Base-by-base conservation (phyloP, 2,113 vertebrate genomes). In the Jaculus jaculus region DNA sequence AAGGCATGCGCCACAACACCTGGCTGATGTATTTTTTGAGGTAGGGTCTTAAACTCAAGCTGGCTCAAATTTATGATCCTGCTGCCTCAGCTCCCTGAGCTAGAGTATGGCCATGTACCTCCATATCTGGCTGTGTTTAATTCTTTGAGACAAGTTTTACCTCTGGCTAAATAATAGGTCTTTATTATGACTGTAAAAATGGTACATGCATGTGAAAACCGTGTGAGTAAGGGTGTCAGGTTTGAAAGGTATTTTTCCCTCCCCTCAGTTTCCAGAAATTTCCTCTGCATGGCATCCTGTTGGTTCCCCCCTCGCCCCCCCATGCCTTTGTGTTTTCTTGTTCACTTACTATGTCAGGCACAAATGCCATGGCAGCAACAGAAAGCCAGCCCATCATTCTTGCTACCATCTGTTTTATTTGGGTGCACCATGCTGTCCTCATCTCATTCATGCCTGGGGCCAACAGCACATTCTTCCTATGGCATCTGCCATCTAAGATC, bases 391-490 rank as follows among this genome's bases (percentile, higher is more conserved):
- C 23, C 34, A 3, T 12, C 6, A 21, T 8, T 3, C 26, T 1
- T 1, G 65, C 30, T 18, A 17, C 13, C 21, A 11, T 37, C 15
- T 32, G 63, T 78, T 47, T 17, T 60, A n/a, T 66, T 74, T 63
- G 32, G 39, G 32, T 30, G 28, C 66, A 21, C 39, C 60, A 16
- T 0, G 5, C 0, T 7, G 13, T 30, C 7, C 58, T 34, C 61
- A 28, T 5, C 20, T 39, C 7, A 39, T 34, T n/a, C 75, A 16
- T 0, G 12, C 58, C 72, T 12, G 6, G 24, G 34, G 69, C 74
- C 3, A 5, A 21, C 2, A 30, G 60, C 7, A 15, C 6, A 0
- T 23, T n/a, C 23, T 78, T 42, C 0, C 0, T 21, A 18, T 24
- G 3, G n/a, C 23, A 28, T 91, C 26, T 61, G 39, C 12, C 34